Percentiles rank a stretch among this genome's conserved stretches.
Evolutionary conservation across 2,113 vertebrate genomes (phyloP).

Genomic region (Dromas ardeola): DNA sequence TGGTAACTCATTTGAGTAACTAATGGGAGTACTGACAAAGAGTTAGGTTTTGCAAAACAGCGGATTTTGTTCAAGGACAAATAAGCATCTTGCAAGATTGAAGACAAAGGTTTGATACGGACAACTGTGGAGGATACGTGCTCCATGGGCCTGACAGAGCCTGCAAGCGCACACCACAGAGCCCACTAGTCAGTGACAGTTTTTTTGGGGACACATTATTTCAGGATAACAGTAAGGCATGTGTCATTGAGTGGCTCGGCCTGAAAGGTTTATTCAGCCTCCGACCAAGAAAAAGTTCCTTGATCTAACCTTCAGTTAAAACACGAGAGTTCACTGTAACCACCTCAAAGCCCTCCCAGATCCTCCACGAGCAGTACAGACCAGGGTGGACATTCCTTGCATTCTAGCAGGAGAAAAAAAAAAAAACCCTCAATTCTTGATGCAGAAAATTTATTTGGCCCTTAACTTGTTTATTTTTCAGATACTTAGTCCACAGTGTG

Average conservation of each 20-base stretch:
- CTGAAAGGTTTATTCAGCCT: conserved; percentile 30
- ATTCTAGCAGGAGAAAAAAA: neutral
- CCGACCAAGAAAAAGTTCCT: neutral
- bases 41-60: neutral
- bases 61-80: neutral
- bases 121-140: neutral
- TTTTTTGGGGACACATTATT: neutral
- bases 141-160: neutral
- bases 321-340: neutral
- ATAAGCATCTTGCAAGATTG: neutral
- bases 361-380: neutral
- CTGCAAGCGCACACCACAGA: neutral
- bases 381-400: neutral
- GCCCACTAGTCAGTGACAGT: neutral
- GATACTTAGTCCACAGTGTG: neutral
- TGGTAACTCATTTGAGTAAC: neutral
- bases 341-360: conserved; percentile 21
- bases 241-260: neutral
- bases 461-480: conserved; percentile 20
- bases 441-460: neutral
- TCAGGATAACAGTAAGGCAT: neutral
- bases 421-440: neutral
- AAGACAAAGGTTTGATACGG: neutral
- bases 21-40: neutral
- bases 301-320: conserved; percentile 13